These are phyloP conservation scores for Bruchidius siliquastri DNA, from an alignment of 2,888 invertebrate genomes.

Conservation along the genomic window DNA sequence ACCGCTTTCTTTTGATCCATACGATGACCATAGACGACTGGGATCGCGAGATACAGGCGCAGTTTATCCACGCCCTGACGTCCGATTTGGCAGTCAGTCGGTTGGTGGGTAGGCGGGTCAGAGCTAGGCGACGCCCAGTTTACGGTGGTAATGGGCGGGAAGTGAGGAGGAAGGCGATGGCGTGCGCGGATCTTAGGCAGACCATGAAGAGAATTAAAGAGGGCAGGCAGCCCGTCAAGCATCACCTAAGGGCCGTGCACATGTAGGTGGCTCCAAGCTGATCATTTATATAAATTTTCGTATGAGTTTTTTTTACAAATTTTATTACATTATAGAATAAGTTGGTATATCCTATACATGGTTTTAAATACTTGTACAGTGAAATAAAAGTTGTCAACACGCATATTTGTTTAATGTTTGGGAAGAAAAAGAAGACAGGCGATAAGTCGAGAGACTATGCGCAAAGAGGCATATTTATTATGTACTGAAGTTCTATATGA, in stretches of 20 bases:
- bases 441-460: no score
- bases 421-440: no score
- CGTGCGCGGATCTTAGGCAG: conserved; percentile 33
- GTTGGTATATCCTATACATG: no score
- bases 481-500: no score
- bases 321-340: no score
- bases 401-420: no score
- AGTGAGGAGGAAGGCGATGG: conserved; percentile 29
- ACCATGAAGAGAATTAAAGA: conserved; percentile 34
- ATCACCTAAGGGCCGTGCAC: conserved; percentile 42
- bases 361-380: no score
- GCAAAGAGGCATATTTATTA: no score
- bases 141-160: conserved; percentile 33
- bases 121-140: conserved; percentile 34
- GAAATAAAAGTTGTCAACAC: no score
- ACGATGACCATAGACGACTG: conserved; percentile 47
- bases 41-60: conserved; percentile 45
- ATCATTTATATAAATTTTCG: no score
- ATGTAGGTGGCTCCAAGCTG: conserved; percentile 39
- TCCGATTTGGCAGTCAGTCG: conserved; percentile 27
- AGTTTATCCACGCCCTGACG: conserved; percentile 45
- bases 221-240: conserved; percentile 38
- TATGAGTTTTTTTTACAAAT: no score
- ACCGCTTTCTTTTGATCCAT: conserved; percentile 43
- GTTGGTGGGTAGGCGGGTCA: conserved; percentile 37